Percentiles rank a stretch among this genome's conserved stretches.
These are phyloP conservation scores for Aproaerema taeniolella DNA, from an alignment of 2,888 invertebrate genomes.

Conservation along the genomic window DNA sequence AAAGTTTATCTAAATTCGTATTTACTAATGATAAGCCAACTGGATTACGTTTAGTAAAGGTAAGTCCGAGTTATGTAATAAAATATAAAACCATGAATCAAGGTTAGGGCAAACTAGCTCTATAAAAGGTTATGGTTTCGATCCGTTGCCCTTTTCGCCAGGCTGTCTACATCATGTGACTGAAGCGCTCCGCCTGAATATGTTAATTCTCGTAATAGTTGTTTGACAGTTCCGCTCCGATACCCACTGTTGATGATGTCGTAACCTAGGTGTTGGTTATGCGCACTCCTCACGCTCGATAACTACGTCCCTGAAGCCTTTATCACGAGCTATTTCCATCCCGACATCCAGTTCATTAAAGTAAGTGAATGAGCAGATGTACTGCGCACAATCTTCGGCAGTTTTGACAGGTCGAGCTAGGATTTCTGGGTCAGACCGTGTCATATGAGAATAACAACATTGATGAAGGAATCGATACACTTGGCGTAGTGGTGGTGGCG, in stretches of 20 bases:
- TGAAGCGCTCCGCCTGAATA: too few species aligned
- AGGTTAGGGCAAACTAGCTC: constrained; percentile 1
- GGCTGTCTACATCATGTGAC: too few species aligned
- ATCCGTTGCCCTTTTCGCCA: too few species aligned
- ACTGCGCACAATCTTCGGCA: constrained; percentile 9
- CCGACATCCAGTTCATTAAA: background rate
- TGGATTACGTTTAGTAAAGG: background rate
- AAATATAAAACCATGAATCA: constrained; percentile 2
- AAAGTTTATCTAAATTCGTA: too few species aligned
- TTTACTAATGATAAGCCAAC: too few species aligned
- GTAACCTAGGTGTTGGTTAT: constrained; percentile 10
- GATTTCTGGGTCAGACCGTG: constrained; percentile 7
- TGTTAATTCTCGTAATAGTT: too few species aligned
- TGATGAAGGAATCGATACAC: background rate
- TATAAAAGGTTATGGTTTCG: constrained; percentile 8
- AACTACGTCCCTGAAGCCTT: background rate
- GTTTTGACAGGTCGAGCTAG: constrained; percentile 6
- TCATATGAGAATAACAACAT: constrained; percentile 5
- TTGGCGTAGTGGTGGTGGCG: constrained; percentile 17
- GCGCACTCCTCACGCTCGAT: constrained; percentile 11
- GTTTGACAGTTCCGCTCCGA: too few species aligned
- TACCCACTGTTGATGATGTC: constrained; percentile 11
- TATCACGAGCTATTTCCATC: background rate
- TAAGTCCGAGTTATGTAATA: constrained; percentile 3
- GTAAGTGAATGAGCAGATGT: background rate